A percentile compares a stretch with the other conserved stretches of the same genome.
These are phyloP conservation scores for Antechinus stuartii DNA, from an alignment of 2,113 vertebrate genomes.

Conservation along the genomic window DNA sequence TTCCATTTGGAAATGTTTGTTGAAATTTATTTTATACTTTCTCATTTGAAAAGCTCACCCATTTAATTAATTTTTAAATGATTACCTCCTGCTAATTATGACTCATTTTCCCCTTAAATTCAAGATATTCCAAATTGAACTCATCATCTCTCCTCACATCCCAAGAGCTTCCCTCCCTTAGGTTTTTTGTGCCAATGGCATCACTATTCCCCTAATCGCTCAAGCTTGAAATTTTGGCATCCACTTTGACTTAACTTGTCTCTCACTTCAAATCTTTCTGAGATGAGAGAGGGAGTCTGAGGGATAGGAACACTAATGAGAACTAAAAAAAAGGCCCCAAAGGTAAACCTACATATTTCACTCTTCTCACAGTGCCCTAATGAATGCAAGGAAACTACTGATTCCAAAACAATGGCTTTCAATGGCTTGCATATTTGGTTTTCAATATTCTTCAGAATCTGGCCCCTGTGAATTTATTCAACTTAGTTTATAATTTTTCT, in stretches of 20 bases:
- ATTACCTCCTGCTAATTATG: constrained; percentile 17
- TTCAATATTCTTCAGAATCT: neutral
- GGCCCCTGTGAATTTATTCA: neutral
- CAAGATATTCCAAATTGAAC: constrained; percentile 38
- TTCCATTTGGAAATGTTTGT: constrained; percentile 43
- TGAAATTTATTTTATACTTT: constrained; percentile 31
- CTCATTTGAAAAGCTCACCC: constrained; percentile 30
- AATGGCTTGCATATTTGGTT: neutral
- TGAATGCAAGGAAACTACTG: neutral
- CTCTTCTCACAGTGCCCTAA: neutral
- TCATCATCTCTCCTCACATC: neutral
- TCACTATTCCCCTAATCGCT: neutral
- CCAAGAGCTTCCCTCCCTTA: constrained; percentile 23
- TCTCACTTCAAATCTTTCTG: neutral
- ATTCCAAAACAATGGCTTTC: neutral
- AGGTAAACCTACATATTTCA: neutral
- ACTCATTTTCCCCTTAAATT: constrained; percentile 26
- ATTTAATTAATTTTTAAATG: constrained; percentile 28
- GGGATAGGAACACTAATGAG: neutral
- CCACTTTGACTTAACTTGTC: neutral
- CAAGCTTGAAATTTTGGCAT: neutral
- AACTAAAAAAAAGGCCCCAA: neutral
- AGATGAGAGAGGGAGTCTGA: neutral
- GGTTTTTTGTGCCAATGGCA: constrained; percentile 3
- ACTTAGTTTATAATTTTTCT: neutral